Evolutionary conservation across 2,113 vertebrate genomes (phyloP).

Genomic region (Alexandromys fortis): DNA sequence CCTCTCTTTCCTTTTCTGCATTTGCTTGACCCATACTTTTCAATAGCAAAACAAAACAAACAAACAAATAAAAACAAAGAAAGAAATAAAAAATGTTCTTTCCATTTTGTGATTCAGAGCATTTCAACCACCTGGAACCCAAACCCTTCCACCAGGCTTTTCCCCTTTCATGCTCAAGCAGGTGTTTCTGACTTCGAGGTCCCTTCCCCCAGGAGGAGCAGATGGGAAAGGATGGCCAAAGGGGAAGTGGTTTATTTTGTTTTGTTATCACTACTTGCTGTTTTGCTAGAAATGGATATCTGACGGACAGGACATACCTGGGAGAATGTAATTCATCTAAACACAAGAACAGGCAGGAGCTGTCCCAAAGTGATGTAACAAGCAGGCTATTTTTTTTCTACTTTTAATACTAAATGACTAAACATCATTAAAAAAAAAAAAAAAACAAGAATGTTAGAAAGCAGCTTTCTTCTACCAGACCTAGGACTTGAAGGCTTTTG

Average conservation of each 20-base stretch:
- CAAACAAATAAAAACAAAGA: not conserved
- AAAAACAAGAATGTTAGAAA: not conserved
- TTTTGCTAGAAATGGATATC: not conserved
- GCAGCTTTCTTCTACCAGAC: not conserved
- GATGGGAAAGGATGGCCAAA: not conserved
- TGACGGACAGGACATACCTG: not conserved
- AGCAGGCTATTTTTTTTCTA: not conserved
- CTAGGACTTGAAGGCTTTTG: not conserved
- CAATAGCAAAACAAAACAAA: not conserved
- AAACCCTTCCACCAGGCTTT: not conserved
- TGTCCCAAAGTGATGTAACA: not conserved
- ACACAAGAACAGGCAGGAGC: not conserved
- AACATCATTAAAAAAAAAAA: not conserved
- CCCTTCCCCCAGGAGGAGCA: not conserved
- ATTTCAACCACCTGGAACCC: not conserved
- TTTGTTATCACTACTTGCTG: not conserved
- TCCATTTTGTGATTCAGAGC: not conserved
- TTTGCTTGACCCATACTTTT: slow-evolving; percentile 7
- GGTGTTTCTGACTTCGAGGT: not conserved
- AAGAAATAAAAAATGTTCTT: not conserved
- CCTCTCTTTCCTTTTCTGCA: not conserved
- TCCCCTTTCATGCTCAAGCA: not conserved
- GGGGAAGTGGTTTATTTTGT: not conserved
- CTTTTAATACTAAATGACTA: not conserved
- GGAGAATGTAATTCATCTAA: not conserved